phyloP scores from a whole-genome alignment of 2,797 vertebrate genomes.

The Danio albolineatus region DNA sequence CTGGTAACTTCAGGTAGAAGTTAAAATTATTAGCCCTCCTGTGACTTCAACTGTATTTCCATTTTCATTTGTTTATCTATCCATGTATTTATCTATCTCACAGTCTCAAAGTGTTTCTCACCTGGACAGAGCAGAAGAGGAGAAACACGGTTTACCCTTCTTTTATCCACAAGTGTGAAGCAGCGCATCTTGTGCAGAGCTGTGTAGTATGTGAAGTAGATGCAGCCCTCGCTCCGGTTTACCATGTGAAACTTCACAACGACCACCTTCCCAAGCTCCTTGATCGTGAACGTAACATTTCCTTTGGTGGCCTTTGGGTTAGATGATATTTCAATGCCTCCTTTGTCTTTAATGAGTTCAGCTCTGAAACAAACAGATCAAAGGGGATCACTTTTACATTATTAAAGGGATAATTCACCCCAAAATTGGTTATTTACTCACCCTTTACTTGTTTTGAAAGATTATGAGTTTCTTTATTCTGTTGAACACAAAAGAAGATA shows the following conservation, averaged over 20 bases:
- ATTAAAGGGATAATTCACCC: neutral
- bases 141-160: slow-evolving; percentile 68
- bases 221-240: slow-evolving; percentile 72
- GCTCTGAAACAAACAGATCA: slow-evolving; percentile 70
- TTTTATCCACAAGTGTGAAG: slow-evolving; percentile 76
- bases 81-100: neutral
- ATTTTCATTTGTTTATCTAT: neutral
- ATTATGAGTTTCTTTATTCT: too few species aligned
- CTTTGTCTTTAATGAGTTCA: slow-evolving; percentile 76
- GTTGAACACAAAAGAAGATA: too few species aligned
- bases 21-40: too few species aligned
- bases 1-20: neutral
- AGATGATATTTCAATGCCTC: slow-evolving; percentile 81
- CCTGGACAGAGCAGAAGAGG: slow-evolving; percentile 81
- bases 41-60: neutral
- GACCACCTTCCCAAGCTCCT: neutral
- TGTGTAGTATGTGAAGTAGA: slow-evolving; percentile 81
- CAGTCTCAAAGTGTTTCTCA: slow-evolving; percentile 62
- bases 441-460: too few species aligned
- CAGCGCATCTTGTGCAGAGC: slow-evolving; percentile 67
- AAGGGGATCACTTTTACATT: neutral
- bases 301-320: slow-evolving; percentile 59
- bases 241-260: slow-evolving; percentile 72
- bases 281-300: slow-evolving; percentile 71
- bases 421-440: too few species aligned